Conservation (phyloP, 1,140 invertebrate species). For the Contarinia nasturtii region DNA sequence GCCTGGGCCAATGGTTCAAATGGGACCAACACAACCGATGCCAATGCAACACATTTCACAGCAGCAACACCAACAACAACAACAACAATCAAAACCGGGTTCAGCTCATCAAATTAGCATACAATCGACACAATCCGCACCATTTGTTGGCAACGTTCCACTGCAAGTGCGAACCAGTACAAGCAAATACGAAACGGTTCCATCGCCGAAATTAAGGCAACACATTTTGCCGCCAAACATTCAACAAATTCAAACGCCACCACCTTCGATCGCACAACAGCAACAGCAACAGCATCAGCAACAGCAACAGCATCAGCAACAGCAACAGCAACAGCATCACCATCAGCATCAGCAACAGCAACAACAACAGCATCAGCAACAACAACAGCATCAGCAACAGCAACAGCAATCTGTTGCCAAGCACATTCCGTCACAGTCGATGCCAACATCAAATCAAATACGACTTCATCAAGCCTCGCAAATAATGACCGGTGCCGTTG, state of each 20-base stretch:
- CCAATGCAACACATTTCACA: constrained; percentile 1
- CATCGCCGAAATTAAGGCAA: not conserved
- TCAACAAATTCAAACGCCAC: constrained; percentile 6
- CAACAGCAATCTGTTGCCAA: not conserved
- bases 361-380: constrained; percentile 5
- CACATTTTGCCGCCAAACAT: not conserved
- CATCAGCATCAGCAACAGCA: constrained; percentile 11
- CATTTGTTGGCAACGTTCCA: not conserved
- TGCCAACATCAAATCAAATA: constrained; percentile 10
- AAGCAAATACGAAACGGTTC: not conserved
- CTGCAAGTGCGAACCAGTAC: not conserved
- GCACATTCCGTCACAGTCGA: constrained; percentile 2
- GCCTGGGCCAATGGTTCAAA: not conserved
- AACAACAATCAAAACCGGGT: constrained; percentile 4
- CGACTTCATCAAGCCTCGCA: constrained; percentile 19
- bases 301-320: constrained; percentile 2
- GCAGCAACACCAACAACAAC: not conserved
- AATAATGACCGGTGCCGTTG: constrained; percentile 31
- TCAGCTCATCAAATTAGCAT: no score
- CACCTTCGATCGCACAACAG: constrained; percentile 12
- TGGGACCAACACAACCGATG: not conserved
- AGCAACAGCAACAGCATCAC: constrained; percentile 14
- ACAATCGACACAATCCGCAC: not conserved
- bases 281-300: constrained; percentile 8
- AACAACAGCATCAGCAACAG: not conserved